Base-by-base conservation (phyloP, 1,140 invertebrate species). In the Eumeta japonica region DNA sequence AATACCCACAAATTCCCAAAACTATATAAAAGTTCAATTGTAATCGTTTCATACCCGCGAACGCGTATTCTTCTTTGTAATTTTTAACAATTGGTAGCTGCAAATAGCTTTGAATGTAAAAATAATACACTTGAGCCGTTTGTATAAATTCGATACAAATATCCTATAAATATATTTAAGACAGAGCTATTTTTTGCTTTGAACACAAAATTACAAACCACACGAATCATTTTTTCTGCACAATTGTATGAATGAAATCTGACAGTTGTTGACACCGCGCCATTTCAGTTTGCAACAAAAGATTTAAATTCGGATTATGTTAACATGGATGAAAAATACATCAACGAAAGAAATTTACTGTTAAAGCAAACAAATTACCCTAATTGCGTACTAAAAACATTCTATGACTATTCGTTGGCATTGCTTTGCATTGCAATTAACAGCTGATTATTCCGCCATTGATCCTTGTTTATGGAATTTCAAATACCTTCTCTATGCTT, bases 401-500 rank as follows among this genome's bases (percentile, higher is more conserved):
- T 43, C 28, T 54, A 56, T 46, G 58, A 52, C 43, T 56, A 59
- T 53, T 65, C 55, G 51, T 58, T 63, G 58, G 58, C 62, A 70
- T 67, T 62, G 65, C n/a, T 24, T 24, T 24, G 5, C 20, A 24
- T 24, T n/a, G 20, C 65, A 68, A 70, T 68, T 73, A 73, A 66
- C 68, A 73, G 68, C 68, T 73, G 68, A 73, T 73, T 73, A 73
- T 58, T 67, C 59, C 64, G 68, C 68, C 66, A 73, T 68, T 59
- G 57, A n/a, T n/a, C n/a, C n/a, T n/a, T n/a, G n/a, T n/a, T n/a
- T n/a, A n/a, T n/a, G n/a, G n/a, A n/a, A n/a, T n/a, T n/a, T n/a
- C n/a, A n/a, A n/a, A n/a, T n/a, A n/a, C n/a, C n/a, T n/a, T n/a
- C n/a, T n/a, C n/a, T n/a, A n/a, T n/a, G n/a, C n/a, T n/a, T n/a